Conservation (phyloP, 2,113 vertebrate species). For the Hirundichthys speculiger region DNA sequence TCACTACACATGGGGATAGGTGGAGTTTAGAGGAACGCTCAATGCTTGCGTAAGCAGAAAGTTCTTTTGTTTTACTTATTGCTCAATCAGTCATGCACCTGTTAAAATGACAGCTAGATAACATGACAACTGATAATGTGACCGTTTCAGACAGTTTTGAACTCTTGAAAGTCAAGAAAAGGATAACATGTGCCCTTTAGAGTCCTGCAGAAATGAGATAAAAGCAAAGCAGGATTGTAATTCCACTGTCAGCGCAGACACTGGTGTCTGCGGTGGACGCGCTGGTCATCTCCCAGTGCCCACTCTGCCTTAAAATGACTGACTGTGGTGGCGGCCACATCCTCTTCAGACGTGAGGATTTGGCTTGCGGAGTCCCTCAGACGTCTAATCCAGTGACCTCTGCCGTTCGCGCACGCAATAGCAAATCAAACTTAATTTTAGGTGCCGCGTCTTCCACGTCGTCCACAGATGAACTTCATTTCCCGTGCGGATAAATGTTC, state of each 20-base stretch:
- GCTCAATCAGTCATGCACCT: no score
- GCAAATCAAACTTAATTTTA: conserved; percentile 55
- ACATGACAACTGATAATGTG: no score
- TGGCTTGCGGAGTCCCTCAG: conserved; percentile 17
- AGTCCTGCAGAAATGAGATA: background rate
- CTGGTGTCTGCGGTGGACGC: conserved; percentile 30
- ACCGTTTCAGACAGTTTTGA: no score
- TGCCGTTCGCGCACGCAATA: conserved; percentile 16
- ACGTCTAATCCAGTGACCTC: background rate
- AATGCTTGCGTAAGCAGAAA: no score
- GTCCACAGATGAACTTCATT: conserved; percentile 20
- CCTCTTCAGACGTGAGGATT: conserved; percentile 24
- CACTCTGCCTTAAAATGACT: background rate
- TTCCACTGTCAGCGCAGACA: conserved; percentile 9
- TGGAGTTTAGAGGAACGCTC: no score
- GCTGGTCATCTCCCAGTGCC: conserved; percentile 14
- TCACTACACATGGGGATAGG: no score
- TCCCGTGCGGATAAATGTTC: conserved; percentile 23
- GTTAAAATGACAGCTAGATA: no score
- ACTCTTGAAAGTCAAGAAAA: no score
- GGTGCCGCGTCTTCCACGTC: conserved; percentile 32
- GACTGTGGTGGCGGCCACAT: conserved; percentile 28
- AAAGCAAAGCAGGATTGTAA: background rate
- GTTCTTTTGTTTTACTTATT: no score
- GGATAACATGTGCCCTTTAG: no score